Evolutionary conservation across 2,888 invertebrate species (phyloP).

Genomic region (Cyclophora punctaria): DNA sequence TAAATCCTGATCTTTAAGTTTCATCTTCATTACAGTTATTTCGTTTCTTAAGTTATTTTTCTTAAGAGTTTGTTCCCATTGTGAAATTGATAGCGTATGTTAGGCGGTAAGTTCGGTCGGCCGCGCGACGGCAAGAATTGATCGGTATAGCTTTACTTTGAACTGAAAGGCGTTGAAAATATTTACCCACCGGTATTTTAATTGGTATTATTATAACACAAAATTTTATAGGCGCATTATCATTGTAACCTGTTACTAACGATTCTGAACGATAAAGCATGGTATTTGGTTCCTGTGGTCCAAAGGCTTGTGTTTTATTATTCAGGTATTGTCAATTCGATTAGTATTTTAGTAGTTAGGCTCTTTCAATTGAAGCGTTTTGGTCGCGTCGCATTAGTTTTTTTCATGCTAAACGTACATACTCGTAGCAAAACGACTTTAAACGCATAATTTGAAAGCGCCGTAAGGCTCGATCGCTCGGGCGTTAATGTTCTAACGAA

Average conservation of each 20-base stretch:
- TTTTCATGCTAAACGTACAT: no score
- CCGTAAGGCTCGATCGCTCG: slow-evolving; percentile 39
- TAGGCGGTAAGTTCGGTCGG: slow-evolving; percentile 41
- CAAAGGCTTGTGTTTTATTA: slow-evolving; percentile 7
- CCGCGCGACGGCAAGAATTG: slow-evolving; percentile 48
- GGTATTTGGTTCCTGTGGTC: neutral
- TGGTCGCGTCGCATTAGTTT: no score
- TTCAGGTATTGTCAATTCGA: slow-evolving; percentile 23
- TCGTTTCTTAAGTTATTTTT: neutral
- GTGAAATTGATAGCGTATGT: slow-evolving; percentile 13
- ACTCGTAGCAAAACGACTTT: no score
- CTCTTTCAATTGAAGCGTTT: slow-evolving; percentile 12
- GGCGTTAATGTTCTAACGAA: slow-evolving; percentile 21
- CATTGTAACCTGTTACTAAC: slow-evolving; percentile 30
- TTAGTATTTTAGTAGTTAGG: slow-evolving; percentile 41
- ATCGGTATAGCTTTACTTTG: slow-evolving; percentile 45
- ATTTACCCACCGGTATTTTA: slow-evolving; percentile 74
- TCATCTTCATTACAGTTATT: neutral
- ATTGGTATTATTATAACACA: slow-evolving; percentile 66
- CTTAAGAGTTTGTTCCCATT: slow-evolving; percentile 9
- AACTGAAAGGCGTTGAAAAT: slow-evolving; percentile 54
- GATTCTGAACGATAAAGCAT: slow-evolving; percentile 10
- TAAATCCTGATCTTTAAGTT: neutral
- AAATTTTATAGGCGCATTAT: slow-evolving; percentile 55
- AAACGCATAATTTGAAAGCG: no score